Percentiles rank a stretch among this genome's conserved stretches.
phyloP scores from a whole-genome alignment of 2,888 invertebrate genomes.

The Acrobasis suavella region DNA sequence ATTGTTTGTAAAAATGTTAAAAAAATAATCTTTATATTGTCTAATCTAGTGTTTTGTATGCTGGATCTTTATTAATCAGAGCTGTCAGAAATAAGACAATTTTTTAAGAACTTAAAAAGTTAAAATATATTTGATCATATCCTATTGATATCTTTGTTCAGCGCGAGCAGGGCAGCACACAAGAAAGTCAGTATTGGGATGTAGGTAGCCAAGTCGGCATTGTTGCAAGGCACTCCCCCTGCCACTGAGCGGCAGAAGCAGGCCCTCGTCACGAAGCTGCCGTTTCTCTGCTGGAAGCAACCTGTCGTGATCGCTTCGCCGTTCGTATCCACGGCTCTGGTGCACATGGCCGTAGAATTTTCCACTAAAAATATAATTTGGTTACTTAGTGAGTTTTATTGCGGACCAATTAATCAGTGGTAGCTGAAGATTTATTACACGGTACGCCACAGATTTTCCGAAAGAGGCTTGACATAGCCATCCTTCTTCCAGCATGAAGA shows the following conservation, averaged over 20 bases:
- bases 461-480: too few species aligned
- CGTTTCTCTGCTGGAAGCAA: slow-evolving; percentile 79
- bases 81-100: too few species aligned
- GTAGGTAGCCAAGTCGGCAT: slow-evolving; percentile 30
- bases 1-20: too few species aligned
- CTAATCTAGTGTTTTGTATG: too few species aligned
- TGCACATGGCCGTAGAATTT: slow-evolving; percentile 87
- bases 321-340: slow-evolving; percentile 78
- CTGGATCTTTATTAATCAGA: too few species aligned
- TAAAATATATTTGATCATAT: slow-evolving; percentile 8
- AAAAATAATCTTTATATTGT: too few species aligned
- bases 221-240: slow-evolving; percentile 66
- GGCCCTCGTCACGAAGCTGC: slow-evolving; percentile 61
- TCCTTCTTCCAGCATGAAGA: too few species aligned
- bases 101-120: background rate
- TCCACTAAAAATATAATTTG: slow-evolving; percentile 67
- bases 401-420: background rate
- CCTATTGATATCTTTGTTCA: slow-evolving; percentile 7
- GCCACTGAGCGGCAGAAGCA: slow-evolving; percentile 68
- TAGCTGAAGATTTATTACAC: too few species aligned
- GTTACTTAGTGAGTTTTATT: background rate
- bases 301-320: slow-evolving; percentile 78
- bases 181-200: slow-evolving; percentile 6
- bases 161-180: background rate
- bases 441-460: too few species aligned